Base-by-base conservation (phyloP, 2,888 invertebrate species). In the Rhaphigaster nebulosa region DNA sequence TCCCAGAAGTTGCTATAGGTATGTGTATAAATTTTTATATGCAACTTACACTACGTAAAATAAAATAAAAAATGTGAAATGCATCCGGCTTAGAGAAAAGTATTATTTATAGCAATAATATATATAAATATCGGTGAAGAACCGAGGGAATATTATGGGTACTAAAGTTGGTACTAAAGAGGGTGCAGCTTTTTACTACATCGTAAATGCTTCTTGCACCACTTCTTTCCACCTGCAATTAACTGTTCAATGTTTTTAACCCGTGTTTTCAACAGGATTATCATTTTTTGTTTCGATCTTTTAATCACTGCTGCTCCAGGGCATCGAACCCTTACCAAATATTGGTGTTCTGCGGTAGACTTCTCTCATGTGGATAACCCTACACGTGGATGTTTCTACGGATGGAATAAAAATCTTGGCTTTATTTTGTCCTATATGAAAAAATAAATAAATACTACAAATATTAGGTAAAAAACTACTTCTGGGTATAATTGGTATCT, bases 121-220 rank as follows among this genome's bases (percentile, higher is more conserved):
- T 56, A 8, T 56, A 12, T 60, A 60, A 10, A 29, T 65, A 65
- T 65, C 38, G 70, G 23, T 76, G 70, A 76, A n/a, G 70, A 76
- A 38, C 38, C 38, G 34, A 38, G 70, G 10, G 34, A 76, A 76
- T 76, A 76, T 76, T 38, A 26, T 29, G 34, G 70, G 34, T 76
- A 76, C 20, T 76, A 38, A 76, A 76, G 34, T 38, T 76, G 70
- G 70, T 76, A 0, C 20, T 76, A 38, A 76, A 76, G 34, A 76
- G 70, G 70, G 34, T 76, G 70, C 70, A 76, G 70, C 20, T 38
- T 76, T 65, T 76, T 76, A 76, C 70, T 76, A 38, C 70, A 76
- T 76, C 70, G 70, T 76, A 76, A 65, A 76, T 76, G 70, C 70
- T 76, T 38, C 70, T 76, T 76, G 70, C 70, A 76, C 70, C 70